Percentiles rank a stretch among this genome's conserved stretches.
phyloP scores from a whole-genome alignment of 2,113 vertebrate species.

The Antechinus stuartii region DNA sequence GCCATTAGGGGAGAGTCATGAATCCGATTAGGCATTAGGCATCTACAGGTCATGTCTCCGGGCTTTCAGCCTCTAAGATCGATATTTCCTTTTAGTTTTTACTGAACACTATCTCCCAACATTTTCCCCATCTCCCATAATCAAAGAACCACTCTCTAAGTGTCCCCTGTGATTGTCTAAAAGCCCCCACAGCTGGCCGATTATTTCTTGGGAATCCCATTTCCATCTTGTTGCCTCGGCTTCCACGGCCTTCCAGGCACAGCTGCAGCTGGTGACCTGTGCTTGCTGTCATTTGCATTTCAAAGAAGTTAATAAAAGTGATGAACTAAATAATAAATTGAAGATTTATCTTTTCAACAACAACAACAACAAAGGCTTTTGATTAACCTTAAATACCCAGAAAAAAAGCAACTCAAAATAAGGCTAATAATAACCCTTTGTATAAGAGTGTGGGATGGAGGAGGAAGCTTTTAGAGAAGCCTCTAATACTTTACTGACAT shows the following conservation, averaged over 20 bases:
- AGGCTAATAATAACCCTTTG: neutral
- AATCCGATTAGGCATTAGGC: constrained; percentile 26
- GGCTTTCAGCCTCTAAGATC: constrained; percentile 20
- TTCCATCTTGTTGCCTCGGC: constrained; percentile 53
- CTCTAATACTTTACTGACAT: constrained; percentile 21
- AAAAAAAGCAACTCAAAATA: constrained; percentile 45
- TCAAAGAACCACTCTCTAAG: neutral
- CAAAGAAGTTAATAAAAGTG: constrained; percentile 75
- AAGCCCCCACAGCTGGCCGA: neutral
- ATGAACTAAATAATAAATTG: constrained; percentile 72
- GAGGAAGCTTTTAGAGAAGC: constrained; percentile 8
- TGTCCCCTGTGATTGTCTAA: neutral
- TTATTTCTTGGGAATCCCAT: neutral
- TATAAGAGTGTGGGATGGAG: neutral
- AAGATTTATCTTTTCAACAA: constrained; percentile 69
- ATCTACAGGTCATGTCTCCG: constrained; percentile 1
- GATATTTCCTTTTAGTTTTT: constrained; percentile 50
- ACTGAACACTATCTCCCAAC: neutral
- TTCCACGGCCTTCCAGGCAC: constrained; percentile 26
- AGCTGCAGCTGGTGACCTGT: constrained; percentile 73
- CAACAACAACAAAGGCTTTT: constrained; percentile 47
- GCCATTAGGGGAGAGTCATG: neutral
- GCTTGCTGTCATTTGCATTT: constrained; percentile 77
- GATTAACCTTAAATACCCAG: constrained; percentile 56
- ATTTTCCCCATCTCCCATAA: neutral